phyloP scores from a whole-genome alignment of 2,797 vertebrate genomes.

The Gobio occitaniae region DNA sequence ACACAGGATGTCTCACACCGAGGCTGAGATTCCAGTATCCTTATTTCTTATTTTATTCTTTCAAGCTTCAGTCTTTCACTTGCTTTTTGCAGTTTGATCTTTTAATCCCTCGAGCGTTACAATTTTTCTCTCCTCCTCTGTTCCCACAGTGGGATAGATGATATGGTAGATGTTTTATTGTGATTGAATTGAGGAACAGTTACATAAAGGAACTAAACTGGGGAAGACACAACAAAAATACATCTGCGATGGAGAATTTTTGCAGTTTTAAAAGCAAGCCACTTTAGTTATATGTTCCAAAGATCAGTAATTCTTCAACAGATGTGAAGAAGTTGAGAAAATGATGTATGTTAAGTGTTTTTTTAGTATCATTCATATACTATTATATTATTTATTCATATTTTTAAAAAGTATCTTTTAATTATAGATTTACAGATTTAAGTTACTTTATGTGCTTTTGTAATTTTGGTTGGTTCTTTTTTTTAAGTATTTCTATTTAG shows the following conservation, averaged over 20 bases:
- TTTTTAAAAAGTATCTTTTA: background rate
- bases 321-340: background rate
- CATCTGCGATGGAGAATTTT: background rate
- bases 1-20: slow-evolving; percentile 62
- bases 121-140: slow-evolving; percentile 38
- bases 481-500: background rate
- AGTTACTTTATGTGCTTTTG: background rate
- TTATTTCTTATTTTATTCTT: slow-evolving; percentile 45
- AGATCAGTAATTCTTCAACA: background rate
- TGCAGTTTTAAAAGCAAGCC: background rate
- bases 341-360: background rate
- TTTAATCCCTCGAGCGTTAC: slow-evolving; percentile 51
- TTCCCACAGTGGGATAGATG: slow-evolving; percentile 58
- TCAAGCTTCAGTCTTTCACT: slow-evolving; percentile 41
- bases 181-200: slow-evolving; percentile 48
- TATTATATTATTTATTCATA: background rate
- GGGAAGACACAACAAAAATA: slow-evolving; percentile 27
- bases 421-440: background rate
- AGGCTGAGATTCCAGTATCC: slow-evolving; percentile 57
- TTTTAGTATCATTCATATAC: background rate
- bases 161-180: slow-evolving; percentile 56
- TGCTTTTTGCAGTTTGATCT: slow-evolving; percentile 54
- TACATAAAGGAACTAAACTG: slow-evolving; percentile 21
- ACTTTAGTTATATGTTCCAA: background rate
- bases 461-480: background rate